Conservation (phyloP, 2,113 vertebrate species). For the Stigmatopora argus region DNA sequence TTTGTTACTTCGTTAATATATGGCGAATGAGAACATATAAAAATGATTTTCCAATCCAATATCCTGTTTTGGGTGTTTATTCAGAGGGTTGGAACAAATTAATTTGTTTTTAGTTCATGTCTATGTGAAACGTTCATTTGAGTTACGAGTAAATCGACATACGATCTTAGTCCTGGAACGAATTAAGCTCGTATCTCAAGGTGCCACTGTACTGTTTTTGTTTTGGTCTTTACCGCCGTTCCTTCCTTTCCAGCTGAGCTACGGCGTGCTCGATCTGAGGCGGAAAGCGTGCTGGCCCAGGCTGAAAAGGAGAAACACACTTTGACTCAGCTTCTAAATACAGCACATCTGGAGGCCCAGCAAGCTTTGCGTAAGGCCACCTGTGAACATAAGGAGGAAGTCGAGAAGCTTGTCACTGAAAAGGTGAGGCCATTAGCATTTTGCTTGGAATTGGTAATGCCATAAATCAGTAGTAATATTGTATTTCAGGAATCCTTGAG, state of each 20-base stretch:
- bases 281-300: conserved; percentile 54
- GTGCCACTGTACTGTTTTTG: too few species aligned
- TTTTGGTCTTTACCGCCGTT: too few species aligned
- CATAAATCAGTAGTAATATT: neutral
- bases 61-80: too few species aligned
- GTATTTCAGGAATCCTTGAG: conserved; percentile 70
- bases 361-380: conserved; percentile 68
- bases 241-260: conserved; percentile 68
- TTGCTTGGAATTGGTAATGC: neutral
- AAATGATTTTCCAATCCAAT: too few species aligned
- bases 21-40: too few species aligned
- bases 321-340: conserved; percentile 64
- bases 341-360: conserved; percentile 73
- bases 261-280: conserved; percentile 63
- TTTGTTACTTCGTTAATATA: too few species aligned
- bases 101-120: too few species aligned
- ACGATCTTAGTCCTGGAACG: too few species aligned
- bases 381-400: conserved; percentile 74
- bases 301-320: conserved; percentile 72
- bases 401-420: conserved; percentile 72
- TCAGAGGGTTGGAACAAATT: too few species aligned
- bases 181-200: too few species aligned
- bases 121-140: too few species aligned
- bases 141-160: too few species aligned
- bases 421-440: conserved; percentile 67